These are phyloP conservation scores for Antheraea yamamai DNA, from an alignment of 2,888 invertebrate species.

Conservation along the genomic window DNA sequence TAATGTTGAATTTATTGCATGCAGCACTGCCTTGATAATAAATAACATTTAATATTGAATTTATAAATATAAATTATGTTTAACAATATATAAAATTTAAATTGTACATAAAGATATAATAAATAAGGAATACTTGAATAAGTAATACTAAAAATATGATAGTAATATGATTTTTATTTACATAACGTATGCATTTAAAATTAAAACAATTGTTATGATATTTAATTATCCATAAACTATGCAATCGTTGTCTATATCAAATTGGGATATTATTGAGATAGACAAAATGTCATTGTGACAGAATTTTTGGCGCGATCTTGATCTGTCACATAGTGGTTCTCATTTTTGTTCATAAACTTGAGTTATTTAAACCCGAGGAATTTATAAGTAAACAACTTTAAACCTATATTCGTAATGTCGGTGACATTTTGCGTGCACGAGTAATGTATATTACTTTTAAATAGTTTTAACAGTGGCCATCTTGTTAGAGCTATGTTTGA, in stretches of 20 bases:
- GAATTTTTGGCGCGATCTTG: no score
- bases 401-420: no score
- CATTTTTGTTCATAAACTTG: no score
- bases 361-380: no score
- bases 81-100: slow-evolving; percentile 37
- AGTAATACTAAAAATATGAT: no score
- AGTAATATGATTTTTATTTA: background rate
- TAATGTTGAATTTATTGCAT: slow-evolving; percentile 57
- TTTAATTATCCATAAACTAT: background rate
- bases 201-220: background rate
- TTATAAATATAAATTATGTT: slow-evolving; percentile 51
- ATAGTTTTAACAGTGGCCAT: background rate
- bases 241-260: background rate
- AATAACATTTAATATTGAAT: slow-evolving; percentile 53
- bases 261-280: background rate
- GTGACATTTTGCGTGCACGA: background rate
- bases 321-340: no score
- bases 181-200: background rate
- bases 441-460: no score
- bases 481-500: no score
- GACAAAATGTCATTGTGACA: background rate
- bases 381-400: no score
- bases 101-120: background rate
- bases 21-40: slow-evolving; percentile 74
- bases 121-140: background rate